These are phyloP conservation scores for Mythimna albipuncta DNA, from an alignment of 2,888 invertebrate species.

Conservation along the genomic window DNA sequence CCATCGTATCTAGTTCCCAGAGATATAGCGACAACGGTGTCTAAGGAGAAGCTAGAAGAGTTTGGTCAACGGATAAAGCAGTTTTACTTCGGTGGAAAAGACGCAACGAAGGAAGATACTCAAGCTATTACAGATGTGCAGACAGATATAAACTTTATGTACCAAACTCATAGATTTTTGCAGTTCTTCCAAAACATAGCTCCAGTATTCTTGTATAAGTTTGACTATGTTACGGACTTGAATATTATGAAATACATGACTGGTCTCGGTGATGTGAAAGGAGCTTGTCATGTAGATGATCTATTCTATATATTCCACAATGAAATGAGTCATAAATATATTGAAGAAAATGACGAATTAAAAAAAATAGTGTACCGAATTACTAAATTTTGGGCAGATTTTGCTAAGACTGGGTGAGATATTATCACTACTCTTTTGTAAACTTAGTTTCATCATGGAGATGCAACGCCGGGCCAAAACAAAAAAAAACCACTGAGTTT, in stretches of 20 bases:
- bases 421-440: no score
- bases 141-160: slow-evolving; percentile 75
- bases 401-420: slow-evolving; percentile 84
- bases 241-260: slow-evolving; percentile 74
- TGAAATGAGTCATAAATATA: slow-evolving; percentile 75
- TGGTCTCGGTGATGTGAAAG: slow-evolving; percentile 69
- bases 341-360: slow-evolving; percentile 70
- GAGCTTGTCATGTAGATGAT: slow-evolving; percentile 87
- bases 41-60: slow-evolving; percentile 66
- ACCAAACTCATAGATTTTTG: slow-evolving; percentile 74
- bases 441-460: no score
- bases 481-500: no score
- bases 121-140: slow-evolving; percentile 68
- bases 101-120: slow-evolving; percentile 62
- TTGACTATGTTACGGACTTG: slow-evolving; percentile 76
- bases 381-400: slow-evolving; percentile 86
- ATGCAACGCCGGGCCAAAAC: no score
- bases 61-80: slow-evolving; percentile 69
- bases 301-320: slow-evolving; percentile 84
- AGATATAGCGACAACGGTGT: slow-evolving; percentile 70
- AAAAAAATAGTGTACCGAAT: slow-evolving; percentile 77
- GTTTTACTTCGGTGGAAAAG: slow-evolving; percentile 73
- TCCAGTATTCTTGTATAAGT: slow-evolving; percentile 76
- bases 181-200: slow-evolving; percentile 68
- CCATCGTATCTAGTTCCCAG: slow-evolving; percentile 74